phyloP scores from a whole-genome alignment of 2,797 vertebrate species.

The Platalea minor region DNA sequence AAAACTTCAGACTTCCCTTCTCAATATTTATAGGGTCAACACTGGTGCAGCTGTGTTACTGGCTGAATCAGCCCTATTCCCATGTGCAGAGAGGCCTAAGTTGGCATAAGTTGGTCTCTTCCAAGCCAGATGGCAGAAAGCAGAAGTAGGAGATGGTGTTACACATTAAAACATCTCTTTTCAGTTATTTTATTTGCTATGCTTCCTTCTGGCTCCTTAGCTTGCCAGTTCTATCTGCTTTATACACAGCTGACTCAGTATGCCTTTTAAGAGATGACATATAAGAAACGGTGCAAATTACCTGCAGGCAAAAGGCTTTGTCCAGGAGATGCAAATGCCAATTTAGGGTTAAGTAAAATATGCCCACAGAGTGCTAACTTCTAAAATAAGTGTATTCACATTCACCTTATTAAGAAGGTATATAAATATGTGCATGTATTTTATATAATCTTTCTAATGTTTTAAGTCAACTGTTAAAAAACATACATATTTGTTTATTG shows the following conservation, averaged over 20 bases:
- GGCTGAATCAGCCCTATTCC: constrained; percentile 58
- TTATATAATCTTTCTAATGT: neutral
- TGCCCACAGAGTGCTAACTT: neutral
- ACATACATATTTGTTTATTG: neutral
- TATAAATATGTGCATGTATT: neutral
- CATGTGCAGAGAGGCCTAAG: constrained; percentile 31
- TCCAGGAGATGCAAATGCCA: neutral
- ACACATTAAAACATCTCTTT: constrained; percentile 64
- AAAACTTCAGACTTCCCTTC: constrained; percentile 37
- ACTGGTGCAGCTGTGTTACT: constrained; percentile 40
- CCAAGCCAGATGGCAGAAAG: constrained; percentile 63
- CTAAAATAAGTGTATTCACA: neutral
- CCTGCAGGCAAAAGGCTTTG: constrained; percentile 46
- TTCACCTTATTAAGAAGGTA: neutral
- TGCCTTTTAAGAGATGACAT: constrained; percentile 31
- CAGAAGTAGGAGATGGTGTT: constrained; percentile 61
- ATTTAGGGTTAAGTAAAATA: neutral
- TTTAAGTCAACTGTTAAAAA: neutral
- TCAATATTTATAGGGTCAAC: constrained; percentile 55
- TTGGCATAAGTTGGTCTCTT: constrained; percentile 43
- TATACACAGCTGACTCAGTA: constrained; percentile 30
- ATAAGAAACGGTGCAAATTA: constrained; percentile 28
- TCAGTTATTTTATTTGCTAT: constrained; percentile 59
- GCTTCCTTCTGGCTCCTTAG: constrained; percentile 50
- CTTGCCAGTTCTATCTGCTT: constrained; percentile 49